Conservation (phyloP, 2,888 invertebrate species). For the Polydrusus pterygomalis region DNA sequence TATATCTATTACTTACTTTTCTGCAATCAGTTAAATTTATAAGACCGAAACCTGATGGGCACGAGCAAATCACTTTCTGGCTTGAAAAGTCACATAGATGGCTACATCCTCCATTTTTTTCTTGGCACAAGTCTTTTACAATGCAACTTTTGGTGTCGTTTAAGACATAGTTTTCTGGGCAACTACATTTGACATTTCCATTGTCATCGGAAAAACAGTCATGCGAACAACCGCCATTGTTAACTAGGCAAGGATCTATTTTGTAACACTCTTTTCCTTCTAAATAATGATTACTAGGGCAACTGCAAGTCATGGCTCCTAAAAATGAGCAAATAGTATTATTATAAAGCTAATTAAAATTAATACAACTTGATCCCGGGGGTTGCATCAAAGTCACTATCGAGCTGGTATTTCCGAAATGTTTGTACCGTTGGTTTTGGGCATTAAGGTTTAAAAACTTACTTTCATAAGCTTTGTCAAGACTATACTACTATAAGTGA, state of each 20-base stretch:
- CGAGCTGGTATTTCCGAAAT: too few relatives aligned
- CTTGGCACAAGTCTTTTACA: constrained; percentile 63
- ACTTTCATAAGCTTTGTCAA: too few relatives aligned
- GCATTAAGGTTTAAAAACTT: too few relatives aligned
- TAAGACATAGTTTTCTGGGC: constrained; percentile 72
- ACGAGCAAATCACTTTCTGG: constrained; percentile 75
- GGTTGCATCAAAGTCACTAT: too few relatives aligned
- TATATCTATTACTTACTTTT: constrained; percentile 61
- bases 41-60: constrained; percentile 73
- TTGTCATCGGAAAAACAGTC: constrained; percentile 69
- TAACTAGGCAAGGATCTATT: constrained; percentile 71
- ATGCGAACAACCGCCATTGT: constrained; percentile 74
- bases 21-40: constrained; percentile 65
- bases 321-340: constrained; percentile 53
- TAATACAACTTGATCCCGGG: too few relatives aligned
- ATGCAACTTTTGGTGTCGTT: constrained; percentile 66
- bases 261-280: constrained; percentile 69
- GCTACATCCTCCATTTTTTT: constrained; percentile 63
- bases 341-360: too few relatives aligned
- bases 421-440: too few relatives aligned
- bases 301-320: constrained; percentile 71
- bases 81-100: constrained; percentile 69
- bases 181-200: constrained; percentile 74
- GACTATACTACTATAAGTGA: too few relatives aligned
- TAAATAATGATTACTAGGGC: constrained; percentile 66